These are phyloP conservation scores for Mastomys natalensis DNA, from an alignment of 2,113 vertebrate genomes.

Conservation along the genomic window DNA sequence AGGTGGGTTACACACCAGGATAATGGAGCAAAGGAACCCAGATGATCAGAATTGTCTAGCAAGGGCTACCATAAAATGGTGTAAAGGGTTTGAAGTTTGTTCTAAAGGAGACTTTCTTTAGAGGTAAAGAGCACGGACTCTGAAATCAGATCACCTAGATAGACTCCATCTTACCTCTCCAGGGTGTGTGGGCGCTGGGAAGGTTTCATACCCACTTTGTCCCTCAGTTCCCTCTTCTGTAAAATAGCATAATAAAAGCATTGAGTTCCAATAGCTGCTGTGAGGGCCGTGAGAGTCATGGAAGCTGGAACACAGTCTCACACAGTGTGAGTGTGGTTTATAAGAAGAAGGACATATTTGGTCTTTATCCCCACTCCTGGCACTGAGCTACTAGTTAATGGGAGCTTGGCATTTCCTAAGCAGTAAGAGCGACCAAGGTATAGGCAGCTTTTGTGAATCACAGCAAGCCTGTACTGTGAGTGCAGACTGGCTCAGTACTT, in stretches of 20 bases:
- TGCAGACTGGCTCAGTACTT: neutral
- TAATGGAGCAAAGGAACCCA: constrained; percentile 34
- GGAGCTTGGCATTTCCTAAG: constrained; percentile 10
- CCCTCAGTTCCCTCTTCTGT: constrained; percentile 24
- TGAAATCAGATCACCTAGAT: neutral
- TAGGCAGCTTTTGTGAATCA: neutral
- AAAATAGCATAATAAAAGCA: neutral
- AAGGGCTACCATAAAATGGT: neutral
- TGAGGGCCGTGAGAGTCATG: neutral
- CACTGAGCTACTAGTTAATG: constrained; percentile 12
- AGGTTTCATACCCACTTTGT: neutral
- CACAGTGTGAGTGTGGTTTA: neutral
- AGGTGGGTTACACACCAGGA: neutral
- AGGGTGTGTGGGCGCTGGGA: neutral
- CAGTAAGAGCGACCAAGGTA: neutral
- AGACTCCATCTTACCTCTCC: neutral
- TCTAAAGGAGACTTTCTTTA: neutral
- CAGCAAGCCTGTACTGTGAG: neutral
- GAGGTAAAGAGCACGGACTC: neutral
- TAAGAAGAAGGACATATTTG: neutral
- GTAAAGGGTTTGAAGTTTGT: neutral
- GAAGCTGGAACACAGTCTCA: neutral
- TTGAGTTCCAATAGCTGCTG: neutral
- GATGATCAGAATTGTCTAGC: neutral
- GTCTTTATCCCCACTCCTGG: neutral